phyloP scores from a whole-genome alignment of 92 coral and sea anemone species.

The Ricordea florida region DNA sequence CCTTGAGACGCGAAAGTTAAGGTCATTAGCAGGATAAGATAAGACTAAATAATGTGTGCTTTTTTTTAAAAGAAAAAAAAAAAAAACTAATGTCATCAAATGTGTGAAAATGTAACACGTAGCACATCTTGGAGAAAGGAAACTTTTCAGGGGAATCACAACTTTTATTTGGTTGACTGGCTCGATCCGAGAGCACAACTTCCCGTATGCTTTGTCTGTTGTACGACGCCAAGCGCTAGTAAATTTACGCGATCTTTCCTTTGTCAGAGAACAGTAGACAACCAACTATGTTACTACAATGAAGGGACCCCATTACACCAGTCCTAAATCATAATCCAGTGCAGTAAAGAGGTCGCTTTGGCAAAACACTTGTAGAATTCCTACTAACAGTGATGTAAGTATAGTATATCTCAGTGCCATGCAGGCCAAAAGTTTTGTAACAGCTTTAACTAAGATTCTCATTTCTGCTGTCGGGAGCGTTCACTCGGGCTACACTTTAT shows the following conservation, averaged over 20 bases:
- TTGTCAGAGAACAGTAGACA: constrained; percentile 12
- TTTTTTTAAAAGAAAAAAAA: background rate
- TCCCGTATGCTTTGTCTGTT: background rate
- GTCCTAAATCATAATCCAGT: constrained; percentile 7
- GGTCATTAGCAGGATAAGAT: background rate
- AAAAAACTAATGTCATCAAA: too few species aligned
- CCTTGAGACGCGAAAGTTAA: background rate
- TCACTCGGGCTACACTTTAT: too few species aligned
- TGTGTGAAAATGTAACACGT: constrained; percentile 3
- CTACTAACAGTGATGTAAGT: constrained; percentile 8
- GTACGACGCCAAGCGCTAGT: background rate
- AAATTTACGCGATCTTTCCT: background rate
- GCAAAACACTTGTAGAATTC: background rate
- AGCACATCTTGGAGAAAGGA: constrained; percentile 1
- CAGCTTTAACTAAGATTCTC: background rate
- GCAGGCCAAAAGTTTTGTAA: constrained; percentile 7
- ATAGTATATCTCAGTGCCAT: background rate
- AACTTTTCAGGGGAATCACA: background rate
- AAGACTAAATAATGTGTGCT: background rate
- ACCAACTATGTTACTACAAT: constrained; percentile 6
- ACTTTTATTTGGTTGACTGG: background rate
- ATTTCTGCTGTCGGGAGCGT: too few species aligned
- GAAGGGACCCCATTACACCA: constrained; percentile 8
- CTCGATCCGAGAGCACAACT: background rate
- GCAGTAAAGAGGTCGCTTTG: background rate